Conservation (phyloP, 2,113 vertebrate genomes). For the Plecotus auritus region DNA sequence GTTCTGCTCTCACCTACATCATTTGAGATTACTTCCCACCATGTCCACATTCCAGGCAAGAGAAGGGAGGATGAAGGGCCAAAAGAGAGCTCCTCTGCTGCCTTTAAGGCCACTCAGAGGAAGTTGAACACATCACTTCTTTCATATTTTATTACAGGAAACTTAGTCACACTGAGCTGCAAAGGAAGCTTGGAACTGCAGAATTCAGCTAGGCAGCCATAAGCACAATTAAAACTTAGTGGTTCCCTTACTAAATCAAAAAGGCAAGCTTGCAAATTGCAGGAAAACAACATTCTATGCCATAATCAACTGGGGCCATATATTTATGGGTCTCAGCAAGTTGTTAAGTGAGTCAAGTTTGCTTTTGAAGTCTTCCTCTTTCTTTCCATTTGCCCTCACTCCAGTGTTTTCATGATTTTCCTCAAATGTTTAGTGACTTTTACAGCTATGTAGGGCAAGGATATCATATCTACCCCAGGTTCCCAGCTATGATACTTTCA, state of each 20-base stretch:
- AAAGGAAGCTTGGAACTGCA: neutral
- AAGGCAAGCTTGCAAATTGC: neutral
- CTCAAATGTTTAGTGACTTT: neutral
- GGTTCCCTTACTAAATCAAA: neutral
- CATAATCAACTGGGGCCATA: neutral
- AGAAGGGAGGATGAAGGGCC: fast-evolving
- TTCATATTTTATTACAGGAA: neutral
- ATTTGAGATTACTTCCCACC: neutral
- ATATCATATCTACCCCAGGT: neutral
- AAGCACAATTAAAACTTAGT: neutral
- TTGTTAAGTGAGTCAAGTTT: neutral
- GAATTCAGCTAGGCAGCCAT: neutral
- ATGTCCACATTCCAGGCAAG: neutral
- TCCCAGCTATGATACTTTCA: neutral
- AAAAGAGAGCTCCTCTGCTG: neutral
- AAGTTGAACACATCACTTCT: neutral
- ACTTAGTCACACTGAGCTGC: neutral
- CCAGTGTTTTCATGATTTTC: neutral
- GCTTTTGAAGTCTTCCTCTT: neutral
- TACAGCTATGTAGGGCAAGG: neutral
- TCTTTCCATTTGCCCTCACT: neutral
- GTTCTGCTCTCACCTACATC: neutral
- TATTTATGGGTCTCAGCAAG: neutral
- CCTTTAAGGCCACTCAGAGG: neutral
- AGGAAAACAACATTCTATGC: neutral